These are phyloP conservation scores for Phyllotis vaccarum DNA, from an alignment of 2,797 vertebrate species.

Conservation along the genomic window DNA sequence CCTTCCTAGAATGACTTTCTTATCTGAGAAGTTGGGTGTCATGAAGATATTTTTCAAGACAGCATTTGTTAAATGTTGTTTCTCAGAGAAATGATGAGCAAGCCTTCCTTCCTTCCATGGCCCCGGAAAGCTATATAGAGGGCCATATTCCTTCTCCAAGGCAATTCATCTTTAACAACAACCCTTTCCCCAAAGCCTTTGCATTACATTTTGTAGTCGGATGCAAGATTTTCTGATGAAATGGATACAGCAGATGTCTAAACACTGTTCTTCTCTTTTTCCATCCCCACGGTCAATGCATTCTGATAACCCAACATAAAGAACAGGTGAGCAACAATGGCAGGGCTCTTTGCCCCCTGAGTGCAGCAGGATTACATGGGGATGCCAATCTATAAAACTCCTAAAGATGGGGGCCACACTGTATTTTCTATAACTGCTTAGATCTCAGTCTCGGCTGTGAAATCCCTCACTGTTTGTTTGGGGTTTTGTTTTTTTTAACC, in stretches of 20 bases:
- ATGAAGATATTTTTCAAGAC: neutral
- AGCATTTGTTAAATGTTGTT: neutral
- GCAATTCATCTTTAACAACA: neutral
- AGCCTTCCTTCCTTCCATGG: neutral
- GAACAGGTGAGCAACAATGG: conserved; percentile 66
- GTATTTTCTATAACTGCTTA: conserved; percentile 25
- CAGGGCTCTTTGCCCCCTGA: conserved; percentile 57
- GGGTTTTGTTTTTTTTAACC: no score
- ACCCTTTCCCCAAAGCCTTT: neutral
- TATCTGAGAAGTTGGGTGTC: neutral
- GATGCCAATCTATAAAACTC: neutral
- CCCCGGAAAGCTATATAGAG: neutral
- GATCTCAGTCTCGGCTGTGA: neutral
- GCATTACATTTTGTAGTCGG: neutral
- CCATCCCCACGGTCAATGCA: conserved; percentile 74
- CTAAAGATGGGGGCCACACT: conserved; percentile 9
- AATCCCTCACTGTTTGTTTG: neutral
- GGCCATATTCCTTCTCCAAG: neutral
- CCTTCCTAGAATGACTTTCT: neutral
- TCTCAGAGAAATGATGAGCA: neutral
- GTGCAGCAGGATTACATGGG: neutral
- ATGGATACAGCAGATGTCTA: conserved; percentile 51
- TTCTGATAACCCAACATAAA: conserved; percentile 76
- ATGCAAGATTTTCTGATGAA: neutral
- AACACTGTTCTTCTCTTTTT: conserved; percentile 52